phyloP scores from a whole-genome alignment of 2,113 vertebrate genomes.

The Cacatua alba region DNA sequence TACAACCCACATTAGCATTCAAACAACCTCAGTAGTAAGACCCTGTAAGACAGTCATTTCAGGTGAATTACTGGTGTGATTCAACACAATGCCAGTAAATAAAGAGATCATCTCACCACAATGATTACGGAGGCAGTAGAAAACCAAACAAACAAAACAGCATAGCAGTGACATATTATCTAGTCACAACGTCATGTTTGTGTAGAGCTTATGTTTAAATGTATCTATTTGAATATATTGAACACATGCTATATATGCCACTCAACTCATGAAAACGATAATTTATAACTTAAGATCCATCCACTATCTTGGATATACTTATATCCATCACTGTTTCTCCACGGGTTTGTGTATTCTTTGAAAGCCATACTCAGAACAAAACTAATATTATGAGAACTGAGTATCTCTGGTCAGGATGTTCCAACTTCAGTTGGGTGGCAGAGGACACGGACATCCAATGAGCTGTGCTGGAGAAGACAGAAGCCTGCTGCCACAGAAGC shows the following conservation, averaged over 20 bases:
- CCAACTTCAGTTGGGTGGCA: neutral
- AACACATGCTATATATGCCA: neutral
- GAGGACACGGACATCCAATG: accelerated
- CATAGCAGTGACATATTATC: neutral
- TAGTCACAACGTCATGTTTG: neutral
- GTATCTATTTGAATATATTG: neutral
- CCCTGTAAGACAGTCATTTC: constrained; percentile 7
- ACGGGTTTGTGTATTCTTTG: neutral
- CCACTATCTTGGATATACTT: neutral
- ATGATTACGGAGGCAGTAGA: neutral
- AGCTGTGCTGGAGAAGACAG: neutral
- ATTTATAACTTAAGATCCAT: neutral
- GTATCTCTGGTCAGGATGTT: neutral
- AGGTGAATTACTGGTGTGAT: constrained; percentile 30
- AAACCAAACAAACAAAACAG: constrained; percentile 13
- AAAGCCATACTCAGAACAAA: neutral
- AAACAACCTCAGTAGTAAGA: neutral
- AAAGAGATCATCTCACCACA: neutral
- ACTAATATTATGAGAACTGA: neutral
- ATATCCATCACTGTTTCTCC: neutral
- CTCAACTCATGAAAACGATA: neutral
- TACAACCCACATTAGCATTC: constrained; percentile 28
- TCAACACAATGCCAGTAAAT: constrained; percentile 17
- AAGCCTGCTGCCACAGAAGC: neutral
- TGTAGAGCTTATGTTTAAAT: neutral